phyloP scores from a whole-genome alignment of 2,888 invertebrate species.

The Bursaphelenchus okinawaensis region DNA sequence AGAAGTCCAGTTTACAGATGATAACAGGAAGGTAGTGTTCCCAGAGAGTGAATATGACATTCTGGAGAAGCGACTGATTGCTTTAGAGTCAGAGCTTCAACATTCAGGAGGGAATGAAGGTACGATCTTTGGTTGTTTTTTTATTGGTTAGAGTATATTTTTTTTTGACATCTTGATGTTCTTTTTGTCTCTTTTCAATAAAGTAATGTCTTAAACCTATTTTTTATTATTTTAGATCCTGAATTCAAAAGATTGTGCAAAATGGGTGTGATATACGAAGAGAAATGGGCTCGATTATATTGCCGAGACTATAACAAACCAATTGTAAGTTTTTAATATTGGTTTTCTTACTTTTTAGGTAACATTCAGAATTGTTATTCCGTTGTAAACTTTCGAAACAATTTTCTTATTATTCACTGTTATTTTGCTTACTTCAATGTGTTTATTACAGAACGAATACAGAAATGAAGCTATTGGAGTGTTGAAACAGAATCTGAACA shows the following conservation, averaged over 20 bases:
- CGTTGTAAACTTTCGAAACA: too few species aligned
- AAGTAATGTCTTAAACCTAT: neutral
- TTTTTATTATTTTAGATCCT: neutral
- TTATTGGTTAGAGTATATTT: neutral
- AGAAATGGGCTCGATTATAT: slow-evolving; percentile 6
- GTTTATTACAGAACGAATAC: slow-evolving; percentile 9
- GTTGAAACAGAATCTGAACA: slow-evolving; percentile 12
- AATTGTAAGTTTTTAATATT: neutral
- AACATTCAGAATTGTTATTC: too few species aligned
- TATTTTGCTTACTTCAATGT: too few species aligned
- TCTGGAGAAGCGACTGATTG: slow-evolving; percentile 9
- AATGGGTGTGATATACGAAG: slow-evolving; percentile 12
- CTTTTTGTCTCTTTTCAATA: neutral
- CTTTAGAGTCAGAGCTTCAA: neutral
- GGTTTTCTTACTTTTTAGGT: too few species aligned
- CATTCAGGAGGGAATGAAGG: slow-evolving; percentile 2
- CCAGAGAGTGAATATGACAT: slow-evolving; percentile 14
- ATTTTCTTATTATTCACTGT: too few species aligned
- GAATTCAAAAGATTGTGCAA: slow-evolving; percentile 14
- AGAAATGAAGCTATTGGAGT: slow-evolving; percentile 12
- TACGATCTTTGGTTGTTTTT: neutral
- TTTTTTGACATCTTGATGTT: neutral
- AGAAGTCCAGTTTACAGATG: neutral
- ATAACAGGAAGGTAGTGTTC: slow-evolving; percentile 7
- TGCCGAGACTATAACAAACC: slow-evolving; percentile 7